Conservation (phyloP, 2,888 invertebrate species). For the Asteroscopus sphinx region DNA sequence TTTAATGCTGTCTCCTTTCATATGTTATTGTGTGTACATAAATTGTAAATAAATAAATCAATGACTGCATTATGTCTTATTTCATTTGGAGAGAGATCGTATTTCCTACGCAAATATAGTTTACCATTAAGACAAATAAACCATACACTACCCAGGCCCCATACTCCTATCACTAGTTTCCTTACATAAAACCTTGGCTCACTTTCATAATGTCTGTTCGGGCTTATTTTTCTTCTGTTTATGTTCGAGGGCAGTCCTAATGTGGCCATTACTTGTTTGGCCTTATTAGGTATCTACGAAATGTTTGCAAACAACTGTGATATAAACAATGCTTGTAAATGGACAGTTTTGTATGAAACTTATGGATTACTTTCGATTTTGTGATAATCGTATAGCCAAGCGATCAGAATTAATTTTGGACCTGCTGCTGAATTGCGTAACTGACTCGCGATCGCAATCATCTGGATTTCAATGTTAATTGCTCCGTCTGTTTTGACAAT, state of each 20-base stretch:
- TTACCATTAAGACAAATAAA: not conserved
- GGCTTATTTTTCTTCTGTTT: slow-evolving; percentile 1
- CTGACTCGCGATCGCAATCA: too few relatives aligned
- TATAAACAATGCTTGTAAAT: slow-evolving; percentile 3
- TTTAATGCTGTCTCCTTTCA: too few relatives aligned
- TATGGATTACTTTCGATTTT: too few relatives aligned
- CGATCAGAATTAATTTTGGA: too few relatives aligned
- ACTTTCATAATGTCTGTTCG: slow-evolving; percentile 4
- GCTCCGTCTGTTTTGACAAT: too few relatives aligned
- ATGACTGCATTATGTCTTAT: too few relatives aligned
- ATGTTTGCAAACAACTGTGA: slow-evolving; percentile 5
- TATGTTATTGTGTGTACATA: too few relatives aligned
- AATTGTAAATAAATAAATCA: too few relatives aligned
- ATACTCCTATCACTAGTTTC: not conserved
- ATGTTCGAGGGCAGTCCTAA: not conserved
- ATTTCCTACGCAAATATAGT: not conserved
- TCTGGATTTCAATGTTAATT: too few relatives aligned
- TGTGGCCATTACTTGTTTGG: slow-evolving; percentile 1
- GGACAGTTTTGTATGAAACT: not conserved
- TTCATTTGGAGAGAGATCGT: too few relatives aligned
- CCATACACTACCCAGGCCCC: not conserved
- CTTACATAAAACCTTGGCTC: not conserved
- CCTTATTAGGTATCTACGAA: not conserved
- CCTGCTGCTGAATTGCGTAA: too few relatives aligned
- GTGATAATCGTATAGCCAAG: too few relatives aligned